Conservation (phyloP, 2,113 vertebrate genomes). For the Petrocephalus zakoni region DNA sequence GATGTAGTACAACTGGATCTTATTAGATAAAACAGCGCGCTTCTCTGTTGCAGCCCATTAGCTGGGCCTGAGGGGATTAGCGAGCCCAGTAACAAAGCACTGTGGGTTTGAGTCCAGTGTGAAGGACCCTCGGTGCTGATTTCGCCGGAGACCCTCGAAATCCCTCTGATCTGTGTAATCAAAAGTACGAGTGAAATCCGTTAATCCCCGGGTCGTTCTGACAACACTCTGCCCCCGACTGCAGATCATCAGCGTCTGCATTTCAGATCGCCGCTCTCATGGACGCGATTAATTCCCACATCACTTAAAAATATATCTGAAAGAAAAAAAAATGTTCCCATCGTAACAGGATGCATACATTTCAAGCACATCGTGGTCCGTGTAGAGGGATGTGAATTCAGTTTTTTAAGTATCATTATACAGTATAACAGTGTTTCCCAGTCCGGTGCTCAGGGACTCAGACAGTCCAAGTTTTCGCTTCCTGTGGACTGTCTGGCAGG, state of each 20-base stretch:
- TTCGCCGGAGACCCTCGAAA: conserved; percentile 43
- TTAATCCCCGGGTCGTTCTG: conserved; percentile 48
- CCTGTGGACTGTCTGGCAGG: background rate
- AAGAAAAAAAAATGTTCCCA: conserved; percentile 33
- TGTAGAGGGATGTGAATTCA: background rate
- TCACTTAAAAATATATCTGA: conserved; percentile 13
- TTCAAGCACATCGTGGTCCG: background rate
- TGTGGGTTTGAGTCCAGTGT: conserved; percentile 37
- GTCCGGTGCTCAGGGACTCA: background rate
- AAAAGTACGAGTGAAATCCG: conserved; percentile 38
- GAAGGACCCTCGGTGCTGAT: background rate
- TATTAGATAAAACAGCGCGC: background rate
- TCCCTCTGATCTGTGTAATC: conserved; percentile 43
- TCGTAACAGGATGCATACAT: conserved; percentile 16
- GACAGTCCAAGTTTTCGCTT: background rate
- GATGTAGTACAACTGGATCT: background rate
- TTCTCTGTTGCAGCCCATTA: conserved; percentile 40
- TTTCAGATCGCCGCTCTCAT: conserved; percentile 48
- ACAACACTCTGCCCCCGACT: conserved; percentile 48
- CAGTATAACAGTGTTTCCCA: background rate
- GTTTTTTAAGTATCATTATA: background rate
- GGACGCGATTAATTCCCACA: conserved; percentile 36
- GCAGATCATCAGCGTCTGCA: conserved; percentile 49
- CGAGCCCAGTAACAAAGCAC: conserved; percentile 39
- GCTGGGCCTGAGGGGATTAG: conserved; percentile 43